These are phyloP conservation scores for Ophioninae sp. DNA, from an alignment of 2,888 invertebrate species.

Conservation along the genomic window DNA sequence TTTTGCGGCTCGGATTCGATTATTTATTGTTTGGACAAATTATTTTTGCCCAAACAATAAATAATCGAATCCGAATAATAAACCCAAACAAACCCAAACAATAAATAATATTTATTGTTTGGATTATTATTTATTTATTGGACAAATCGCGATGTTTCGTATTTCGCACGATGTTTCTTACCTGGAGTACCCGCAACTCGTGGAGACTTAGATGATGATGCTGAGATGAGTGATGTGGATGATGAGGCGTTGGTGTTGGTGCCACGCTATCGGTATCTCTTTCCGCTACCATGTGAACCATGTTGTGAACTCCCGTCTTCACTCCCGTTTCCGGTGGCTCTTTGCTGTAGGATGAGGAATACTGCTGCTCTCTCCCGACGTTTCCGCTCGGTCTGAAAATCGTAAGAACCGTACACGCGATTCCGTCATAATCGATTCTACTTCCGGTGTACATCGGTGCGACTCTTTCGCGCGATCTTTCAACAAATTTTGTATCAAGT, in stretches of 20 bases:
- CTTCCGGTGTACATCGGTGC: background rate
- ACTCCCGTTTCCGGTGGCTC: conserved; percentile 69
- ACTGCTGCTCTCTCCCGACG: conserved; percentile 76
- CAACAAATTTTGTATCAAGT: background rate
- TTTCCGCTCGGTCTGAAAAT: conserved; percentile 76
- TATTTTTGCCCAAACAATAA: too few relatives aligned
- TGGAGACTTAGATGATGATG: conserved; percentile 86
- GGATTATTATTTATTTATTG: background rate
- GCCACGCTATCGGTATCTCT: conserved; percentile 82
- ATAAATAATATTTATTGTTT: too few relatives aligned
- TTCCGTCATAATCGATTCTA: conserved; percentile 26
- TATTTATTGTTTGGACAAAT: too few relatives aligned
- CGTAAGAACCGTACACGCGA: conserved; percentile 15
- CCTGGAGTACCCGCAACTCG: conserved; percentile 84
- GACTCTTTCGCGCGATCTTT: background rate
- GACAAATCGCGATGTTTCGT: background rate
- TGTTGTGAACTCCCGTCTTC: conserved; percentile 75
- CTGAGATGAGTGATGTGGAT: conserved; percentile 81
- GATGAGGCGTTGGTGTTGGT: conserved; percentile 77
- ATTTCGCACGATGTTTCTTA: conserved; percentile 66
- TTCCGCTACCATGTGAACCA: conserved; percentile 82
- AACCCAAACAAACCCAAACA: too few relatives aligned
- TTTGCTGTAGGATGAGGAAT: conserved; percentile 75
- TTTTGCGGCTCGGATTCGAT: too few relatives aligned
- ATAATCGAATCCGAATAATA: too few relatives aligned